These are phyloP conservation scores for Phrynosoma platyrhinos DNA, from an alignment of 2,113 vertebrate species.

Conservation along the genomic window DNA sequence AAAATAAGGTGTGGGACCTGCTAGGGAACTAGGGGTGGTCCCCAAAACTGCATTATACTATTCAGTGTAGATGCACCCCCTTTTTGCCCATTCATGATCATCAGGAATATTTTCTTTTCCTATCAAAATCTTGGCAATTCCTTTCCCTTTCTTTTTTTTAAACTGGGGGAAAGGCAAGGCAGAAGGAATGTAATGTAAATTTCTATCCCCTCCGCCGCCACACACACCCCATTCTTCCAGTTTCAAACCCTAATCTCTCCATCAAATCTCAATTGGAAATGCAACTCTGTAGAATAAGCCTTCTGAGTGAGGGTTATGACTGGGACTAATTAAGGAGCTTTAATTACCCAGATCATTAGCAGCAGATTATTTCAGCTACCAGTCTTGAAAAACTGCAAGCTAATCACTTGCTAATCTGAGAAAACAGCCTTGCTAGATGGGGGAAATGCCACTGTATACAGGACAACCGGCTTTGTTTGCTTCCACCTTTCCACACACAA, in stretches of 20 bases:
- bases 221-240: background rate
- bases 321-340: slow-evolving; percentile 44
- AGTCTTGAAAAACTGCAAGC: slow-evolving; percentile 29
- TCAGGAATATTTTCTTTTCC: background rate
- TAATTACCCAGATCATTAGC: slow-evolving; percentile 42
- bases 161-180: slow-evolving; percentile 25
- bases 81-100: too few relatives aligned
- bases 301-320: slow-evolving; percentile 43
- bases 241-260: slow-evolving; percentile 28
- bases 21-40: too few relatives aligned
- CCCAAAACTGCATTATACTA: too few relatives aligned
- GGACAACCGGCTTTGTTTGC: background rate
- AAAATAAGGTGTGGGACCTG: too few relatives aligned
- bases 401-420: slow-evolving; percentile 16
- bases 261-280: slow-evolving; percentile 54
- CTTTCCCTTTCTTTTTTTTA: background rate
- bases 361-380: slow-evolving; percentile 35
- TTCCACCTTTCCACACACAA: background rate
- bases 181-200: background rate
- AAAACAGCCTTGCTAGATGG: slow-evolving; percentile 19
- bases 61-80: too few relatives aligned
- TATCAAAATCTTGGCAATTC: rapidly evolving
- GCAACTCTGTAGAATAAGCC: slow-evolving; percentile 56
- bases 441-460: slow-evolving; percentile 19
- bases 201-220: background rate